Conservation (phyloP, 2,113 vertebrate genomes). For the Colinus virginianus region DNA sequence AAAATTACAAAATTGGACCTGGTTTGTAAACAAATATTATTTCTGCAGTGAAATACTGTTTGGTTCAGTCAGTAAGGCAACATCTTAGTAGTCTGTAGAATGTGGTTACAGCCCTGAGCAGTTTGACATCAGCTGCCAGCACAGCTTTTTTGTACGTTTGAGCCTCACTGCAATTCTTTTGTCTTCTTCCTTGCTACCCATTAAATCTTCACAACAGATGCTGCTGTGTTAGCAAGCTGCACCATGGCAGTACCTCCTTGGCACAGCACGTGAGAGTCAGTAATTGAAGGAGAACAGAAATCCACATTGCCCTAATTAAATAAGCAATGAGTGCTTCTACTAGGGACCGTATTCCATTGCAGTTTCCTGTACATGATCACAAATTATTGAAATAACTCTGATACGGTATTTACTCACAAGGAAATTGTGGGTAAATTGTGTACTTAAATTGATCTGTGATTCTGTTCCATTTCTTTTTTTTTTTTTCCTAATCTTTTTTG, state of each 20-base stretch:
- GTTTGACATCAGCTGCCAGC: neutral
- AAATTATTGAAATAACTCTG: neutral
- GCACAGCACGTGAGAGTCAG: fast-evolving
- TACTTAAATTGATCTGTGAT: neutral
- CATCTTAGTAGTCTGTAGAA: neutral
- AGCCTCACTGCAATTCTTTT: neutral
- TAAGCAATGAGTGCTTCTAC: neutral
- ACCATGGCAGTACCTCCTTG: neutral
- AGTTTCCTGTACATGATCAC: neutral
- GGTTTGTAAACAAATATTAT: neutral
- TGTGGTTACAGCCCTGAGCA: neutral
- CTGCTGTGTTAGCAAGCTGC: neutral
- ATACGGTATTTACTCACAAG: neutral
- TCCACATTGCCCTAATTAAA: neutral
- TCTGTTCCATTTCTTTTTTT: neutral
- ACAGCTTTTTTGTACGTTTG: neutral
- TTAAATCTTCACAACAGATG: neutral
- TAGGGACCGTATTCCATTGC: neutral
- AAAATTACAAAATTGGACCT: neutral
- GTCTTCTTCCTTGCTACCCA: neutral
- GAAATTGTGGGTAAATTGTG: neutral
- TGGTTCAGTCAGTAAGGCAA: neutral
- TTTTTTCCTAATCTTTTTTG: neutral
- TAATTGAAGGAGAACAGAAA: neutral
- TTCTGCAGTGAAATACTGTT: neutral